Conservation (phyloP, 2,113 vertebrate genomes). For the Poicephalus gulielmi region DNA sequence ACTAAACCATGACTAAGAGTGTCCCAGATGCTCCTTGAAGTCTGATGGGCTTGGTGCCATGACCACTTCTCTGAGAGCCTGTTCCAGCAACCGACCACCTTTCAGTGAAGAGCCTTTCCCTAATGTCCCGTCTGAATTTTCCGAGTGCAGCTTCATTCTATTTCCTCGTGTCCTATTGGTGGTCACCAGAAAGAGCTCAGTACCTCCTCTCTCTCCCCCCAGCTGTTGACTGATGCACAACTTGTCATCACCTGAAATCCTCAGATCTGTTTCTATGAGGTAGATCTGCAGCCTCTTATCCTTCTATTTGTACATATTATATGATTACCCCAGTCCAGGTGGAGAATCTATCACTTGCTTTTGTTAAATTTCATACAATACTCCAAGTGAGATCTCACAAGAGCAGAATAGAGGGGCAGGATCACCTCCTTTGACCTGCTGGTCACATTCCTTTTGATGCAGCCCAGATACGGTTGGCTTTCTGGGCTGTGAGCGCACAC, state of each 20-base stretch:
- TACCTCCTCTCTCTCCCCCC: neutral
- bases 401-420: too few relatives aligned
- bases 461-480: too few relatives aligned
- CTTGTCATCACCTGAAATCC: neutral
- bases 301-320: neutral
- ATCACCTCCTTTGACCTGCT: too few relatives aligned
- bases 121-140: neutral
- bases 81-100: neutral
- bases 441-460: too few relatives aligned
- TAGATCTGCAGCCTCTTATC: neutral
- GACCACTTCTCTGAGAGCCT: neutral
- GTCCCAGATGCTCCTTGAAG: neutral
- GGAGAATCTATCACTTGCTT: neutral
- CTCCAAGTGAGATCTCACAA: too few relatives aligned
- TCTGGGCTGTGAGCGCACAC: too few relatives aligned
- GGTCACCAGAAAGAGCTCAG: neutral
- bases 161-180: fast-evolving
- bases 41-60: neutral
- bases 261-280: neutral
- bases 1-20: neutral
- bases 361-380: neutral
- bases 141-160: neutral
- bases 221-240: neutral
- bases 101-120: neutral
- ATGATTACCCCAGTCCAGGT: neutral